Percentiles rank a stretch among this genome's conserved stretches.
Evolutionary conservation across 2,797 vertebrate species (phyloP).

Genomic region (Crypturellus tataupa): DNA sequence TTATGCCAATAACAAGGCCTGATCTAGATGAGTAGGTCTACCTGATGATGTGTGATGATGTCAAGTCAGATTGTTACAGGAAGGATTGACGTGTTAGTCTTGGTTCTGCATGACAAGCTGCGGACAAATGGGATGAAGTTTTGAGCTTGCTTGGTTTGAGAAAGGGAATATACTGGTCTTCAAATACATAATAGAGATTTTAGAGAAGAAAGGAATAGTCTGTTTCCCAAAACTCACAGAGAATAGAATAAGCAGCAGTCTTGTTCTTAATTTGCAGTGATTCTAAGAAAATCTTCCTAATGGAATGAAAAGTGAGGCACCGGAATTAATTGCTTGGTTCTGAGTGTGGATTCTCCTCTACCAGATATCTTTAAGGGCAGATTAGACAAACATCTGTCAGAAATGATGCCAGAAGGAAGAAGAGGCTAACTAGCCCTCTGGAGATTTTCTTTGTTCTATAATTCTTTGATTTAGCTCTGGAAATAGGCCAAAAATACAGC

Average conservation of each 20-base stretch:
- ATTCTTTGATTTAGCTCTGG: background rate
- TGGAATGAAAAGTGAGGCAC: background rate
- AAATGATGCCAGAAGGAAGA: background rate
- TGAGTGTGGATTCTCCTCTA: background rate
- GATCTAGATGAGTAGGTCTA: background rate
- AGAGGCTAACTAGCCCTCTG: background rate
- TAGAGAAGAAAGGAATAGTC: background rate
- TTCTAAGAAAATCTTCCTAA: background rate
- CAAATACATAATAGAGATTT: background rate
- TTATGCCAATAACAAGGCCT: background rate
- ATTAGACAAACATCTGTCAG: background rate
- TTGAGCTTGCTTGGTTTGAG: background rate
- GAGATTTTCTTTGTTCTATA: background rate
- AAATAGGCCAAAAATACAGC: background rate
- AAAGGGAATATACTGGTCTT: background rate
- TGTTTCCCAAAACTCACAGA: background rate
- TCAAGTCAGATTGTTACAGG: background rate
- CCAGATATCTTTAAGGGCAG: background rate
- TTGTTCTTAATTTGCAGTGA: background rate
- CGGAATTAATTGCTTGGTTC: background rate
- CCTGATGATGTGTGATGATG: background rate
- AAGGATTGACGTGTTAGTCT: background rate
- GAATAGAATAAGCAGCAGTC: background rate
- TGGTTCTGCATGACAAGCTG: background rate
- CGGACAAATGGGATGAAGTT: background rate